Evolutionary conservation across 2,113 vertebrate genomes (phyloP), one percentile per base, ranked within the genome.

Genomic region (Merops nubicus): DNA sequence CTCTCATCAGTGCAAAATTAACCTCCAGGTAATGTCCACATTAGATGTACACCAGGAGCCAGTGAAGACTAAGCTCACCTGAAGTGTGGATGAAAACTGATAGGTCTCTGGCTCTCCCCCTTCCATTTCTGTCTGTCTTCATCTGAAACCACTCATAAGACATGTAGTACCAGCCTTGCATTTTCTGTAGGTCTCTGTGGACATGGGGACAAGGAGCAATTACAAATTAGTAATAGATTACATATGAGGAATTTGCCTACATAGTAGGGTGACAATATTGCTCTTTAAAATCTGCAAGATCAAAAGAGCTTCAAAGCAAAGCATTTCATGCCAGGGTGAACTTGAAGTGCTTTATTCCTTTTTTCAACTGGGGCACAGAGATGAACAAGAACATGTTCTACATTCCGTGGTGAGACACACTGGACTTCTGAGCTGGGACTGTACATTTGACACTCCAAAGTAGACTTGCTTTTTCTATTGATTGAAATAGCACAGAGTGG

Each of bases 401-500:
- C 72, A 17, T 75, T 40, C 45, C 25, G 4, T 4, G 3, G 12
- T 50, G 59, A 80, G n/a, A 59, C 48, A 57, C 0, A 2, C 17
- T 25, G 34, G 60, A 45, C 34, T 67, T 48, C 42, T 28, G 40
- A 86, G 23, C 21, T 33, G 50, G 51, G 26, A 53, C 48, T 68
- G 29, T 64, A 22, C 42, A 31, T 16, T 31, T 6, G 1, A 22
- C 25, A 17, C 57, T 76, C 25, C 53, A 59, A 68, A 59, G 25
- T 83, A 4, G 33, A 31, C 33, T 63, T 57, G 16, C 6, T 56
- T 68, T 76, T 47, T 54, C 20, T 73, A 5, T 33, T 65, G 56
- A 69, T 75, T 83, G 34, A 76, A 51, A 50, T 47, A 68, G 54
- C 0, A 0, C 28, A 33, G 31, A 11, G 31, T 20, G 40, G 33